Conservation (phyloP, 2,888 invertebrate genomes). For the Tricholauxania praeusta region DNA sequence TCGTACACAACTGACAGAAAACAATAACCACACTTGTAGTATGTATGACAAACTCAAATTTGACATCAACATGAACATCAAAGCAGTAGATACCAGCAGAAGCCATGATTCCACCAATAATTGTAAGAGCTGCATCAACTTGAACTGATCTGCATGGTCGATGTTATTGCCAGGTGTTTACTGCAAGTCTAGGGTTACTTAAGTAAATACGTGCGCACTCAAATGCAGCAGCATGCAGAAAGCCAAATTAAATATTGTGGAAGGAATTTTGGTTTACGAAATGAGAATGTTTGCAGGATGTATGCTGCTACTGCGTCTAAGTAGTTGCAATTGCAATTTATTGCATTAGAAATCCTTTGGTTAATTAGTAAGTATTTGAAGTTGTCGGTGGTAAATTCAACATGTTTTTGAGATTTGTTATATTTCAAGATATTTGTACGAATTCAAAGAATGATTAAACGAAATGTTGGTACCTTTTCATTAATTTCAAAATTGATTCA, state of each 20-base stretch:
- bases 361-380: conserved; percentile 34
- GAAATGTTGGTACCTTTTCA: no score
- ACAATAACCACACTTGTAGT: no score
- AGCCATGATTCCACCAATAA: conserved; percentile 47
- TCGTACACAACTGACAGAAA: no score
- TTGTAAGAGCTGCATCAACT: conserved; percentile 7
- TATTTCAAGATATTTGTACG: no score
- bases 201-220: conserved; percentile 30
- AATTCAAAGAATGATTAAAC: no score
- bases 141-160: conserved; percentile 10
- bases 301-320: conserved; percentile 36
- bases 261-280: conserved; percentile 44
- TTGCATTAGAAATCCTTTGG: conserved; percentile 30
- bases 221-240: neutral
- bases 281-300: neutral
- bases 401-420: no score
- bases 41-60: conserved; percentile 38
- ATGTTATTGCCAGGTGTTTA: conserved; percentile 25
- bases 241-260: conserved; percentile 52
- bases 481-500: no score
- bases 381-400: neutral
- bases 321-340: conserved; percentile 46
- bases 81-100: conserved; percentile 10
- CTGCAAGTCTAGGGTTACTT: conserved; percentile 31
- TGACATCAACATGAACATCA: conserved; percentile 43